Percentiles rank a stretch among this genome's conserved stretches.
Conservation (phyloP, 1,140 invertebrate species). For the Pseudomyrmex cubaensis region DNA sequence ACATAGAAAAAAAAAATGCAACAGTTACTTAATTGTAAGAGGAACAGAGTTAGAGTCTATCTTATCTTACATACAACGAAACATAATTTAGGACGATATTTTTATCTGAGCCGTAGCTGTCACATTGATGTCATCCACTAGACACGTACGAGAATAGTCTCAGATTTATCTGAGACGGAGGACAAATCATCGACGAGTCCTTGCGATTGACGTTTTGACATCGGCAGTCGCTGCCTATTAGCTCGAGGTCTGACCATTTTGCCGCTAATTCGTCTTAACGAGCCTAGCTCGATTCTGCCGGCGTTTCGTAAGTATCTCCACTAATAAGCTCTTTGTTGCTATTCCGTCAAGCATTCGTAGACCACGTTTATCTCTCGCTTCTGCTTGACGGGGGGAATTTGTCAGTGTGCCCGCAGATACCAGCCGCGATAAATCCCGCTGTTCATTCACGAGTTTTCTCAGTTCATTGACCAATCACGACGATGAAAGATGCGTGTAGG, state of each 20-base stretch:
- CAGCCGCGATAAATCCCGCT: slow-evolving; percentile 56
- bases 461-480: slow-evolving; percentile 58
- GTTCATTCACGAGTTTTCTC: slow-evolving; percentile 52
- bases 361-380: slow-evolving; percentile 44
- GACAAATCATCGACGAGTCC: slow-evolving; percentile 68
- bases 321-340: slow-evolving; percentile 77
- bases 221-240: slow-evolving; percentile 77
- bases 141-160: slow-evolving; percentile 53
- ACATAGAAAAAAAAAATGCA: too few relatives aligned
- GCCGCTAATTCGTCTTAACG: slow-evolving; percentile 80
- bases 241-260: slow-evolving; percentile 73
- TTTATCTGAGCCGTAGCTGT: slow-evolving; percentile 1
- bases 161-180: neutral
- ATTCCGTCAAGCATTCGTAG: slow-evolving; percentile 52
- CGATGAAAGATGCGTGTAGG: slow-evolving; percentile 58
- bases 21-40: too few relatives aligned
- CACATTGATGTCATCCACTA: neutral
- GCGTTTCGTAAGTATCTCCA: slow-evolving; percentile 74
- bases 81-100: neutral
- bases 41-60: too few relatives aligned
- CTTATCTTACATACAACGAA: neutral
- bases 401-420: slow-evolving; percentile 55
- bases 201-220: slow-evolving; percentile 77
- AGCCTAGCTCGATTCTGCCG: slow-evolving; percentile 61
- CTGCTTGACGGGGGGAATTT: slow-evolving; percentile 50